phyloP scores from a whole-genome alignment of 2,888 invertebrate species.

The Sinopyrophorus schimmeli region DNA sequence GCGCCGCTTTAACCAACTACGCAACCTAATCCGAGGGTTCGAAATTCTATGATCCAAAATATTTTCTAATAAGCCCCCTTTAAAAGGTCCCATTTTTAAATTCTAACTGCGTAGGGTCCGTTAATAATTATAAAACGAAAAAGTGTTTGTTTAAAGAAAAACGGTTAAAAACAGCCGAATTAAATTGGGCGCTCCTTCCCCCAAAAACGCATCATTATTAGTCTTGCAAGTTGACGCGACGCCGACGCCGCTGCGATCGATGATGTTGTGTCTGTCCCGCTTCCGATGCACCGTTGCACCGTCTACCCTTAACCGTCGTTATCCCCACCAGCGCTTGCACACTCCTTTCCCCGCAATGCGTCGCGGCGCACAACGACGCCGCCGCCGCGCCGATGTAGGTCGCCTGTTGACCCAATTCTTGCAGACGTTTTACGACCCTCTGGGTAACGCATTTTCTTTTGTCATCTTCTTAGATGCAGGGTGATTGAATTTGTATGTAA shows the following conservation, averaged over 20 bases:
- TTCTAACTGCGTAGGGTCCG: no score
- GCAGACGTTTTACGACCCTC: constrained; percentile 44
- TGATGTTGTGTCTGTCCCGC: constrained; percentile 43
- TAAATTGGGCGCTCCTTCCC: constrained; percentile 7
- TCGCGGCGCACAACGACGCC: constrained; percentile 36
- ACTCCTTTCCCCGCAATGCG: constrained; percentile 35
- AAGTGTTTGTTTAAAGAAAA: no score
- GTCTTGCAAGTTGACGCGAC: constrained; percentile 35
- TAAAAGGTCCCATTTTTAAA: no score
- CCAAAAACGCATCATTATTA: constrained; percentile 38
- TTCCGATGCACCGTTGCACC: constrained; percentile 42
- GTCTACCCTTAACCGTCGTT: constrained; percentile 28
- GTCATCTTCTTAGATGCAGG: no score
- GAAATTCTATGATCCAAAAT: no score
- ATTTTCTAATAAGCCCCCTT: no score
- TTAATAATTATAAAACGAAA: no score
- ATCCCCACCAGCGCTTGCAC: constrained; percentile 37
- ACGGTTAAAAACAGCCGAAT: no score
- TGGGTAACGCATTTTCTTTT: constrained; percentile 43
- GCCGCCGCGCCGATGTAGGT: constrained; percentile 38
- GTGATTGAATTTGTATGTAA: no score
- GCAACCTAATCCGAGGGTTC: constrained; percentile 28
- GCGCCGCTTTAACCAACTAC: constrained; percentile 41
- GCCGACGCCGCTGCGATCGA: constrained; percentile 38
- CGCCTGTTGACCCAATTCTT: constrained; percentile 43